Base-by-base conservation (phyloP, 92 coral and sea anemone species). In the Porites lobata region DNA sequence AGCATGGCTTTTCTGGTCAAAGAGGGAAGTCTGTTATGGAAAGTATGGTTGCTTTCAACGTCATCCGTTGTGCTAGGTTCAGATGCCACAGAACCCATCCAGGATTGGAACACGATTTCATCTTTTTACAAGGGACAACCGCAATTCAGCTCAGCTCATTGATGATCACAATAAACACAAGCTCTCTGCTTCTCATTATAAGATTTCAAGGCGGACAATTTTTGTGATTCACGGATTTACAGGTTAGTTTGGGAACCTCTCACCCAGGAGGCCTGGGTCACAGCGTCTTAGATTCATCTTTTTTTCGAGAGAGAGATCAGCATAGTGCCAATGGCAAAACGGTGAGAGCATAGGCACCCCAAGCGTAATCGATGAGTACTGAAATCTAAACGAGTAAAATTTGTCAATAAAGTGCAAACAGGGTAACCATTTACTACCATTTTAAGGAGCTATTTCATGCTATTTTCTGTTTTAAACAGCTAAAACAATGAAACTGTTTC, bases 1-100 rank as follows among this genome's bases (percentile, higher is more conserved):
- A 68, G 77, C 22, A 19, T 51, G 20, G 13, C 15, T 29, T 7
- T 82, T 70, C 20, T 15, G 32, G 12, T 1, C 9, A 10, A 7
- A 32, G 6, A 20, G 22, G 3, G 65, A 88, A 54, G 81, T 94
- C 62, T 94, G 97, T 47, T 94, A 89, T 24, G 93, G 91, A 18
- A 94, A 83, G 82, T 94, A 94, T 62, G 97, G 97, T 58, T 94
- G 97, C 72, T 94, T 92, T 57, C 52, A 65, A 22, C 57, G 83
- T 77, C 82, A 86, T 66, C 91, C 92, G 1, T 76, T 85, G 21
- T 87, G 87, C 17, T 76, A 61, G 19, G 90, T 90, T 50, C 72
- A 77, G 9, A 76, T 89, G 15, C 97, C 95, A 1, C 76, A 90
- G 65, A 88, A 84, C 5, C 90, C 98, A 5, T 84, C 87, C 52